Evolutionary conservation across 2,888 invertebrate genomes (phyloP).

Genomic region (Chalcis sispes): DNA sequence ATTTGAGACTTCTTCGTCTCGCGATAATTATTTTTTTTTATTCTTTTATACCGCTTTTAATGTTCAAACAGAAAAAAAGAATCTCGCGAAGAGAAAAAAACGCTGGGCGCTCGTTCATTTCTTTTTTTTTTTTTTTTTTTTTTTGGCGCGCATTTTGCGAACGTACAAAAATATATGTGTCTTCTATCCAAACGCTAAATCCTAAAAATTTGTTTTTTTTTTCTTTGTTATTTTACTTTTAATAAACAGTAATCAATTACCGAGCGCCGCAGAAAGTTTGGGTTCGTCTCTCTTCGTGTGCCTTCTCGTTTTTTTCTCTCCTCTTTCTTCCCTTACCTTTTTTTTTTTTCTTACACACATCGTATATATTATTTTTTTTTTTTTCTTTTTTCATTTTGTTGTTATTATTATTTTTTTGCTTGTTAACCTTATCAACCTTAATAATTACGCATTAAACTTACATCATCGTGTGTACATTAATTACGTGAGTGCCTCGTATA

Average conservation of each 20-base stretch:
- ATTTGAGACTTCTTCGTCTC: background rate
- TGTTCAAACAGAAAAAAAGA: constrained; percentile 46
- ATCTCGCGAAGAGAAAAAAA: constrained; percentile 57
- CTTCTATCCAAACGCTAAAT: constrained; percentile 73
- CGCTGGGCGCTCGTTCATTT: constrained; percentile 57
- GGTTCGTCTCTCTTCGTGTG: no score
- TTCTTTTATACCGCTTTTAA: constrained; percentile 25
- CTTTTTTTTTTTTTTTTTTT: no score
- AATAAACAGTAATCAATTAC: constrained; percentile 64
- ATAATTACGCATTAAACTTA: constrained; percentile 23
- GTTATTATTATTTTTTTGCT: constrained; percentile 31
- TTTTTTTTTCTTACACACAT: background rate
- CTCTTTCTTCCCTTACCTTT: background rate
- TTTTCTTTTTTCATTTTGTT: constrained; percentile 14
- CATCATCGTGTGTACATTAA: constrained; percentile 46
- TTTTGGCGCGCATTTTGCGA: constrained; percentile 65
- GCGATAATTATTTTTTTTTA: constrained; percentile 27
- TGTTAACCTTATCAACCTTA: background rate
- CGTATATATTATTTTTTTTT: constrained; percentile 31
- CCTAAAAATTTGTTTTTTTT: constrained; percentile 71
- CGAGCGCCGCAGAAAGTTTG: constrained; percentile 61
- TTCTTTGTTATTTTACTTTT: constrained; percentile 49
- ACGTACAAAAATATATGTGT: constrained; percentile 76
- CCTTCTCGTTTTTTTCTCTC: constrained; percentile 18
- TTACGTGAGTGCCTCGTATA: constrained; percentile 43